phyloP scores from a whole-genome alignment of 2,888 invertebrate genomes.

The Malthinus flaveolus region DNA sequence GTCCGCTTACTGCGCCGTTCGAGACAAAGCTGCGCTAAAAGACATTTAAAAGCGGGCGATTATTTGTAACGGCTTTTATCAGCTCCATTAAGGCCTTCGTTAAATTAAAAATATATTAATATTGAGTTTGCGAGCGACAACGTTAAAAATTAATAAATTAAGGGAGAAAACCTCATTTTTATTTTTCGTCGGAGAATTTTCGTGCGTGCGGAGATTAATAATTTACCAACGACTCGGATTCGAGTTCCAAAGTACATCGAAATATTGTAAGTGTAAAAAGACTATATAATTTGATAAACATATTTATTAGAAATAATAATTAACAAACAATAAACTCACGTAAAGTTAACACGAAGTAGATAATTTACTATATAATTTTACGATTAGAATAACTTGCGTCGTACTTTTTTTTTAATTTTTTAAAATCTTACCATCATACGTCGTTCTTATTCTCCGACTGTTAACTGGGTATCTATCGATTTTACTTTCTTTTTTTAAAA shows the following conservation, averaged over 20 bases:
- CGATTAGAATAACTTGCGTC: slow-evolving; percentile 16
- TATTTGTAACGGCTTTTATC: slow-evolving; percentile 25
- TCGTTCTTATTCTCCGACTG: background rate
- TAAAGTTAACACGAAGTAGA: slow-evolving; percentile 29
- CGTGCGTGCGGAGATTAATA: background rate
- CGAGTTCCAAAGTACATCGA: background rate
- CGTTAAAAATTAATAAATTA: background rate
- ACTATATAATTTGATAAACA: slow-evolving; percentile 28
- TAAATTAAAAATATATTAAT: slow-evolving; percentile 8
- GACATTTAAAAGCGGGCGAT: slow-evolving; percentile 10
- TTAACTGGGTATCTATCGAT: too few species aligned
- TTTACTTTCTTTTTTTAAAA: background rate
- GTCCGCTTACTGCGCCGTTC: background rate
- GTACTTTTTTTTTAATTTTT: slow-evolving; percentile 3
- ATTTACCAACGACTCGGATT: background rate
- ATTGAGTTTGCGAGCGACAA: background rate
- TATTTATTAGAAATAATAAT: slow-evolving; percentile 36
- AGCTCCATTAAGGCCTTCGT: slow-evolving; percentile 29
- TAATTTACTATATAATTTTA: slow-evolving; percentile 19
- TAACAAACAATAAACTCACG: slow-evolving; percentile 36
- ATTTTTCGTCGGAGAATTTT: background rate
- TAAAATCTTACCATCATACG: too few species aligned
- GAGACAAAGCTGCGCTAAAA: background rate
- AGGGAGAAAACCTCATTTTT: background rate
- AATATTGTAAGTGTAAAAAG: slow-evolving; percentile 8